Conservation (phyloP, 2,888 invertebrate genomes). For the Tenodera sinensis region DNA sequence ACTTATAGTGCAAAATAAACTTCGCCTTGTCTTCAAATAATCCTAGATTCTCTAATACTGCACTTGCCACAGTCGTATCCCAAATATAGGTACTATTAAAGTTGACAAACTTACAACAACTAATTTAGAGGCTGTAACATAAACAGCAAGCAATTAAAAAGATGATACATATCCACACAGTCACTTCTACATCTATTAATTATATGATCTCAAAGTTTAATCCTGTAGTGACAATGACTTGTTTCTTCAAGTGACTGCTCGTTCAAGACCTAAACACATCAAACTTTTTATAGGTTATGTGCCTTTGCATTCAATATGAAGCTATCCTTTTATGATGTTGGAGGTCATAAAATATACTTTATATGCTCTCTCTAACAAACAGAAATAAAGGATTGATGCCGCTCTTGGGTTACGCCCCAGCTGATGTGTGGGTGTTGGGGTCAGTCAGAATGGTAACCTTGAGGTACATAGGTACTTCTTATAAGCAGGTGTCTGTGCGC, state of each 20-base stretch:
- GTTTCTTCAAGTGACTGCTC: neutral
- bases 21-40: too few species aligned
- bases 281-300: neutral
- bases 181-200: too few species aligned
- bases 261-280: neutral
- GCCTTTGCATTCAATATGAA: neutral
- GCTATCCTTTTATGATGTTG: neutral
- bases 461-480: neutral
- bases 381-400: neutral
- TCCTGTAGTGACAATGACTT: neutral
- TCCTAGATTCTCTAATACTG: too few species aligned
- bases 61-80: too few species aligned
- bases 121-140: too few species aligned
- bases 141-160: too few species aligned
- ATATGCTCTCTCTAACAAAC: neutral
- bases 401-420: neutral
- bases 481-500: neutral
- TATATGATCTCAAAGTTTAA: neutral
- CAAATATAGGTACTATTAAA: too few species aligned
- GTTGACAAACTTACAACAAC: too few species aligned
- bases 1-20: too few species aligned
- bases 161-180: too few species aligned
- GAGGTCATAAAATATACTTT: neutral
- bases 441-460: neutral
- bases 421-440: neutral